Percentiles rank a stretch among this genome's conserved stretches.
These are phyloP conservation scores for Megamerina dolium DNA, from an alignment of 2,888 invertebrate genomes.

Conservation along the genomic window DNA sequence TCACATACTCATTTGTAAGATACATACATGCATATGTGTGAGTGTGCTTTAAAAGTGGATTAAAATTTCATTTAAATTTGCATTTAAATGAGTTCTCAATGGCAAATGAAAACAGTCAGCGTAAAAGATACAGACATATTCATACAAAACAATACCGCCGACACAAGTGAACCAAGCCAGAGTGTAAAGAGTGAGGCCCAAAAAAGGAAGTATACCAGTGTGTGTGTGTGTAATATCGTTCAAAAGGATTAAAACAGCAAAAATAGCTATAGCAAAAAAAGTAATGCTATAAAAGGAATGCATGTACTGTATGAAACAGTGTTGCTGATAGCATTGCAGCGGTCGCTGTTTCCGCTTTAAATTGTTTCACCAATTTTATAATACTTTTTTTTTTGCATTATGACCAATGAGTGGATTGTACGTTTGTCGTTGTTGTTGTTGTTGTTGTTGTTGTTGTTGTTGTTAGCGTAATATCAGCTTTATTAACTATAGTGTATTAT, in stretches of 20 bases:
- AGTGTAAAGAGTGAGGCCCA: too few species aligned
- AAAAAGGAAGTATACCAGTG: too few species aligned
- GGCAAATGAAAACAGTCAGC: constrained; percentile 14
- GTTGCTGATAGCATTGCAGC: too few species aligned
- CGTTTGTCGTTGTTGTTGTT: background rate
- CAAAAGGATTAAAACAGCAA: too few species aligned
- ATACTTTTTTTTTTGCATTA: background rate
- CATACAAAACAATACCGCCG: too few species aligned
- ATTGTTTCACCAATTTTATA: background rate
- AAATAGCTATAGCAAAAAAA: too few species aligned
- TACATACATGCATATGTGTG: background rate
- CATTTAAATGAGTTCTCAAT: constrained; percentile 40
- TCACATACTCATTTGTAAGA: constrained; percentile 1
- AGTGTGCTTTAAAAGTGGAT: constrained; percentile 34
- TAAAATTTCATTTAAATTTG: constrained; percentile 47
- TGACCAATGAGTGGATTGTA: background rate
- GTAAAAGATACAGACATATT: constrained; percentile 6
- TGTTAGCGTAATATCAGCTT: background rate
- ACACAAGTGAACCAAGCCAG: too few species aligned
- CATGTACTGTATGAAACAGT: too few species aligned
- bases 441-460: constrained; percentile 2
- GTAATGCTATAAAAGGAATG: too few species aligned
- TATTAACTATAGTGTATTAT: too few species aligned
- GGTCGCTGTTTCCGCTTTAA: too few species aligned
- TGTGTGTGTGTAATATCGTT: too few species aligned